A percentile compares a stretch with the other conserved stretches of the same genome.
Evolutionary conservation across 2,113 vertebrate species (phyloP).

Genomic region (Rhinolophus ferrumequinum): DNA sequence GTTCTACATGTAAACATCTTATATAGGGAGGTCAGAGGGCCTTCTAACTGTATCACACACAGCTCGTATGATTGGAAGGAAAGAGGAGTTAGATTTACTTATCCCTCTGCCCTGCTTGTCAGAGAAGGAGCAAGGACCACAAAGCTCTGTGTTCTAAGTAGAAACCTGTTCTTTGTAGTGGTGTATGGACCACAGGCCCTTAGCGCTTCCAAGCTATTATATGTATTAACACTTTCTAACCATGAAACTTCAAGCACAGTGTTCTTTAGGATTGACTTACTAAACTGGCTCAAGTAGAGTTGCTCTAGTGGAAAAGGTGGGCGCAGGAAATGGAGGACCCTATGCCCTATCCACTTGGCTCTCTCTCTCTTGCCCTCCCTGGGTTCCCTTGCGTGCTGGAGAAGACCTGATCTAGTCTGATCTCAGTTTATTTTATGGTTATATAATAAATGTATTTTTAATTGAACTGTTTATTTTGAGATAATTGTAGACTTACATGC

Average conservation of each 20-base stretch:
- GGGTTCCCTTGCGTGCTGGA: background rate
- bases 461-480: conserved; percentile 27
- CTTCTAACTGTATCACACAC: background rate
- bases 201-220: background rate
- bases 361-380: background rate
- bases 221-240: background rate
- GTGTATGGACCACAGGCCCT: background rate
- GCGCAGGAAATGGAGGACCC: background rate
- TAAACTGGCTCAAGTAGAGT: background rate
- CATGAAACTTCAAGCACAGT: background rate
- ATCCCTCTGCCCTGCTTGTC: background rate
- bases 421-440: background rate
- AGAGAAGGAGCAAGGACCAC: background rate
- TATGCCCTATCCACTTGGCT: background rate
- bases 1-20: background rate
- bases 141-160: background rate
- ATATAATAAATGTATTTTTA: background rate
- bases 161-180: background rate
- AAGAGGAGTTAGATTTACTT: background rate
- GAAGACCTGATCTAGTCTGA: background rate
- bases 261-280: background rate
- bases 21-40: background rate
- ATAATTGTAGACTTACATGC: background rate
- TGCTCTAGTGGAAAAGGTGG: background rate
- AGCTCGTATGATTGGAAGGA: background rate